Evolutionary conservation across 2,113 vertebrate species (phyloP), one percentile per base, ranked within the genome.

Genomic region (Paramormyrops kingsleyae): DNA sequence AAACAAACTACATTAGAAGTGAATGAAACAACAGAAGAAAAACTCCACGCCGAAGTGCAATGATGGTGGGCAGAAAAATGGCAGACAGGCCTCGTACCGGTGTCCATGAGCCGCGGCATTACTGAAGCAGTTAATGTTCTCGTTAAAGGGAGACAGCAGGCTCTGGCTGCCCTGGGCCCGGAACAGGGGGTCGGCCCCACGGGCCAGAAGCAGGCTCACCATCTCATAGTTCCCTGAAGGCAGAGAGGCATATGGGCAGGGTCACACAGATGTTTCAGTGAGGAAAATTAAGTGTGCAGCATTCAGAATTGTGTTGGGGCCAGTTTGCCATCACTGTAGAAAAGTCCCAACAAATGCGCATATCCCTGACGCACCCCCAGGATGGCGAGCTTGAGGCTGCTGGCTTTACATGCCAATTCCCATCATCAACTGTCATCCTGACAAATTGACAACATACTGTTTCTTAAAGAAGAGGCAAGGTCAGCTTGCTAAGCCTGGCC

Each of bases 71-170:
- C 24, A 17, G 7, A 15, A 2, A 27, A 47, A 39, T 10, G 5
- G 15, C n/a, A 56, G 87, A 74, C 87, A n/a, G 77, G 59, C 10
- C 1, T 12, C 21, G 15, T 93, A 99, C 98, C 98, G 97, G 97
- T 99, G 98, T 87, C 98, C 98, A 0, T 99, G 98, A 2, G 98
- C 97, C 0, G 98, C 97, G 0, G 98, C 97, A n/a, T 97, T 97
- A 89, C 98, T 99, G 94, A 98, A 99, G 93, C 97, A 98, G 90
- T 98, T 98, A 97, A 99, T 98, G 1, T 97, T 96, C 89, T 99
- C 97, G 0, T 98, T 96, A 4, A 99, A 95, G 0, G 97, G 97
- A 0, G 97, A 96, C 0, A 96, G 97, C 94, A 98, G 94, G 0
- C 97, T 96, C 0, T 94, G 96, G 91, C 97, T 95, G 62, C 98